Evolutionary conservation across 2,797 vertebrate species (phyloP).

Genomic region (Sphenopsis melanotis): DNA sequence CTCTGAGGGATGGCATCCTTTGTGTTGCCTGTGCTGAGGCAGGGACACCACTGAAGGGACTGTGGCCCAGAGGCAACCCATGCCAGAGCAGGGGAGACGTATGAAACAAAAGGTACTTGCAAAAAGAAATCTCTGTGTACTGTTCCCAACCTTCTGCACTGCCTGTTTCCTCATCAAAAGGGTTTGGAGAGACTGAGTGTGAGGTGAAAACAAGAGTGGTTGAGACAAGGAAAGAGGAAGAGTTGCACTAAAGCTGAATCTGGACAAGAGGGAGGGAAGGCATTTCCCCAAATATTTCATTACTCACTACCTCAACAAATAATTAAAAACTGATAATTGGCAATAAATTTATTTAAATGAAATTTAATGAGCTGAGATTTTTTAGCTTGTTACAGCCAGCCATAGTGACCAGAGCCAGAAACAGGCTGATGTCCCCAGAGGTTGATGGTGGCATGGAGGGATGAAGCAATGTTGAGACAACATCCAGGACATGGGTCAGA

Average conservation of each 20-base stretch:
- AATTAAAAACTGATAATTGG: not conserved
- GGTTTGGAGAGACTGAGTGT: fast-evolving
- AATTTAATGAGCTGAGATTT: not conserved
- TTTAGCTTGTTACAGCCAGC: not conserved
- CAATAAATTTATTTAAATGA: not conserved
- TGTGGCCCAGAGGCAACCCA: not conserved
- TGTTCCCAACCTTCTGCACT: not conserved
- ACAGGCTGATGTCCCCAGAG: not conserved
- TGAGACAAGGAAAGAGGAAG: not conserved
- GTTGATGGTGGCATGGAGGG: not conserved
- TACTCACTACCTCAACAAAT: not conserved
- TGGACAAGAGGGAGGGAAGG: not conserved
- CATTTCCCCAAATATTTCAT: not conserved
- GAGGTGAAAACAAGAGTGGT: not conserved
- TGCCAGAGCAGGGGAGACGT: not conserved
- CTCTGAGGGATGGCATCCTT: not conserved
- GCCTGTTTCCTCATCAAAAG: not conserved
- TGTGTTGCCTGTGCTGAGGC: not conserved
- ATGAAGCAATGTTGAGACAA: not conserved
- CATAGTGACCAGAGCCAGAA: not conserved
- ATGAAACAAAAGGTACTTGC: not conserved
- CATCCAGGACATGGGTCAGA: not conserved
- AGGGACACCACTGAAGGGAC: not conserved
- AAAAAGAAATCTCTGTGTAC: not conserved
- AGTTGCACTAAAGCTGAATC: not conserved